Conservation (phyloP, 1,140 invertebrate species). For the Pantala flavescens region DNA sequence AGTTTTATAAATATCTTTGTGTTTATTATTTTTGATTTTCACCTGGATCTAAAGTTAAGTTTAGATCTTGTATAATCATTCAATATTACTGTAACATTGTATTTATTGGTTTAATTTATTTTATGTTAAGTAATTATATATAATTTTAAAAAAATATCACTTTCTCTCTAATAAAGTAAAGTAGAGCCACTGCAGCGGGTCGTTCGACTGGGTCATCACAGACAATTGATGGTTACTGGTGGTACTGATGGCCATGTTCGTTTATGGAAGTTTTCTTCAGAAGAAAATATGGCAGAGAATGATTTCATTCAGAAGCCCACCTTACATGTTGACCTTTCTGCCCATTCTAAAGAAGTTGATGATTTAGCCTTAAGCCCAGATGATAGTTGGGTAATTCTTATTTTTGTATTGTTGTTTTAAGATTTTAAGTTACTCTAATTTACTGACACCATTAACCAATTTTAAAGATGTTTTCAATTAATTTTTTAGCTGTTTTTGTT, state of each 20-base stretch:
- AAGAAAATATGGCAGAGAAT: conserved; percentile 34
- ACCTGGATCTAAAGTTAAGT: too few relatives aligned
- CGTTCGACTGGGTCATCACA: conserved; percentile 64
- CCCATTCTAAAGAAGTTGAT: conserved; percentile 75
- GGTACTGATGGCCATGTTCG: conserved; percentile 79
- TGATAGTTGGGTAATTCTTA: conserved; percentile 44
- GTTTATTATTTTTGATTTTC: too few relatives aligned
- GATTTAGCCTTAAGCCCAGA: conserved; percentile 80
- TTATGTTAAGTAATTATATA: too few relatives aligned
- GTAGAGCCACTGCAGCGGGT: conserved; percentile 76
- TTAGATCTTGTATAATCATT: too few relatives aligned
- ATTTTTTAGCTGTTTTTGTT: too few relatives aligned
- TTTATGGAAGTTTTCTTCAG: conserved; percentile 78
- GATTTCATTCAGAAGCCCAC: neutral
- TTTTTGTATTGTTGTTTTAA: too few relatives aligned
- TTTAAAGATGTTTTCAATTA: too few relatives aligned
- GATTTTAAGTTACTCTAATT: conserved; percentile 12
- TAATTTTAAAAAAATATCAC: too few relatives aligned
- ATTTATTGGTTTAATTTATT: too few relatives aligned
- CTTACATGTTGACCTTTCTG: conserved; percentile 53
- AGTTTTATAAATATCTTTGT: too few relatives aligned
- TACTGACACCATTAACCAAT: too few relatives aligned
- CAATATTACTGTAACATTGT: too few relatives aligned
- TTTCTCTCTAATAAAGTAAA: conserved; percentile 31
- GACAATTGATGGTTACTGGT: conserved; percentile 76